A percentile compares a stretch with the other conserved stretches of the same genome.
Conservation (phyloP, 2,797 vertebrate genomes). For the Chanos chanos region DNA sequence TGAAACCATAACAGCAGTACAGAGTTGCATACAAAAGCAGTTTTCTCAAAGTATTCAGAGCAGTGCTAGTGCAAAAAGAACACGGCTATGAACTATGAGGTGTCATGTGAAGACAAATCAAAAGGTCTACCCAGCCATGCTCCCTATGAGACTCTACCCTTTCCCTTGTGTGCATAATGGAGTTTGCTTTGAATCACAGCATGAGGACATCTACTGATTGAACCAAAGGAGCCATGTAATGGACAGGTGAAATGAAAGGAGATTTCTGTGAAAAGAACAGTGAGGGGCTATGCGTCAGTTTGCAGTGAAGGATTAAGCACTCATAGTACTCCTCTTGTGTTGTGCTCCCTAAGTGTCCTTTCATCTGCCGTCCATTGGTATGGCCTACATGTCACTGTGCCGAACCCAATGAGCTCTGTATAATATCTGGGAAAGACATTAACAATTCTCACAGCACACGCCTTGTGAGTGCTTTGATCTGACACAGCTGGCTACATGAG, state of each 20-base stretch:
- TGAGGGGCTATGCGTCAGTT: too few relatives aligned
- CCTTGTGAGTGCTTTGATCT: slow-evolving; percentile 42
- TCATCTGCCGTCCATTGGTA: slow-evolving; percentile 31
- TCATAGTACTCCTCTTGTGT: neutral
- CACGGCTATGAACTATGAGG: neutral
- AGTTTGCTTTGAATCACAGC: neutral
- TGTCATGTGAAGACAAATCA: neutral
- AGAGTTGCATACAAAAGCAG: slow-evolving; percentile 9
- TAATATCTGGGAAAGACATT: slow-evolving; percentile 42
- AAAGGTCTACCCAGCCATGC: neutral
- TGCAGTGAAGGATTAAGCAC: neutral
- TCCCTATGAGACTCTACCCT: neutral
- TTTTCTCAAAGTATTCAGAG: neutral
- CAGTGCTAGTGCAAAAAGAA: neutral
- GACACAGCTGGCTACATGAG: slow-evolving; percentile 33
- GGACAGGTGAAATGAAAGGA: neutral
- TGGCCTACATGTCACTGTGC: slow-evolving; percentile 26
- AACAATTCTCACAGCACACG: slow-evolving; percentile 41
- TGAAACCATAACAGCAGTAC: slow-evolving; percentile 14
- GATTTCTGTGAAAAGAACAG: neutral
- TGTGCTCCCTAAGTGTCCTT: slow-evolving; percentile 4
- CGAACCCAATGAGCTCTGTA: slow-evolving; percentile 28
- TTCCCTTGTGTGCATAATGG: neutral
- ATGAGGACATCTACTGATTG: neutral
- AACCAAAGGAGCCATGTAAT: neutral